A percentile compares a stretch with the other conserved stretches of the same genome.
Conservation (phyloP, 1,140 invertebrate genomes). For the Drosophila nebulosa region DNA sequence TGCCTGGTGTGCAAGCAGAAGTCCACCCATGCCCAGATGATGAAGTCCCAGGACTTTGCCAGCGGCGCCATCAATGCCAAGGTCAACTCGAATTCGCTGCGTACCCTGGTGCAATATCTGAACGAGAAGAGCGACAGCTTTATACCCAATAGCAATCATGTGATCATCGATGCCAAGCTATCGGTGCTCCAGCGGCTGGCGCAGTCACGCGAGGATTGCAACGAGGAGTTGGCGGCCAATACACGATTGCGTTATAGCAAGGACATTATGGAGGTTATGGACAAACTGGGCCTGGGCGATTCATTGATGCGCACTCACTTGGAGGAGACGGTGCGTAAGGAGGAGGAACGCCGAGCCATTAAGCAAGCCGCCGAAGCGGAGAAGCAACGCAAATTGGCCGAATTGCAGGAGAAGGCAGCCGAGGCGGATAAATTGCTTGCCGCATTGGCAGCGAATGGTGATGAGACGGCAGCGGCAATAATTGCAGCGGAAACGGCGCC, state of each 20-base stretch:
- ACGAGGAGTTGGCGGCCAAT: constrained; percentile 57
- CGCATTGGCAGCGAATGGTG: constrained; percentile 18
- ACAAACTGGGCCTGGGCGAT: constrained; percentile 76
- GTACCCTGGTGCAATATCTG: constrained; percentile 65
- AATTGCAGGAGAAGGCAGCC: constrained; percentile 52
- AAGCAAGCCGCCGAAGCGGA: constrained; percentile 46
- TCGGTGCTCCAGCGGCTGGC: constrained; percentile 54
- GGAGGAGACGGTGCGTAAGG: constrained; percentile 40
- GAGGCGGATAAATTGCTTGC: constrained; percentile 60
- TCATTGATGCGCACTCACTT: constrained; percentile 71
- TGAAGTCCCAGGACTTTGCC: constrained; percentile 75
- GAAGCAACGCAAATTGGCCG: constrained; percentile 53
- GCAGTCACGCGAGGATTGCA: constrained; percentile 63
- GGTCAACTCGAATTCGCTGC: constrained; percentile 69
- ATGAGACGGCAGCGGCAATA: constrained; percentile 7
- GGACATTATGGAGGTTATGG: constrained; percentile 80
- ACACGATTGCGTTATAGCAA: constrained; percentile 69
- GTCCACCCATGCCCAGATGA: constrained; percentile 73
- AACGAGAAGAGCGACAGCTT: constrained; percentile 73
- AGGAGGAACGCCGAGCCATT: constrained; percentile 62
- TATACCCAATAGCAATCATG: constrained; percentile 69
- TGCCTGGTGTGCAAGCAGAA: constrained; percentile 75
- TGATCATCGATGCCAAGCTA: constrained; percentile 76
- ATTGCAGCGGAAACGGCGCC: not conserved
- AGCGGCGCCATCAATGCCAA: constrained; percentile 74